Conservation (phyloP, 2,797 vertebrate genomes). For the Galagoides demidoff region DNA sequence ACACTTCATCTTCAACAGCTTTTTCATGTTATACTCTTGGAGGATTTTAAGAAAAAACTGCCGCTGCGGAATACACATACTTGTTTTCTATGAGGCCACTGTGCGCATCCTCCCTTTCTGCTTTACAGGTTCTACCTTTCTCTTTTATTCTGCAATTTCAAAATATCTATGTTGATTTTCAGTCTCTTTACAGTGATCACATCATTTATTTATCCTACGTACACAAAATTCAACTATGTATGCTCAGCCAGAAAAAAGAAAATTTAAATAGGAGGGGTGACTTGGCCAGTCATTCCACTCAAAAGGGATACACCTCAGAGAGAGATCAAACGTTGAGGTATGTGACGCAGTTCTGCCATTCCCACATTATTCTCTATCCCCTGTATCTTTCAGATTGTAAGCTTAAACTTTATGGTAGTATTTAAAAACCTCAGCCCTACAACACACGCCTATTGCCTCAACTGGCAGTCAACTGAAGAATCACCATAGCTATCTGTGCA, state of each 20-base stretch:
- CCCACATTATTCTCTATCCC: neutral
- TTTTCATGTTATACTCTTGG: neutral
- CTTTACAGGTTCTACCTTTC: neutral
- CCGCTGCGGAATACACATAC: neutral
- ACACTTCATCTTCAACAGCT: neutral
- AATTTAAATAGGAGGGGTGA: neutral
- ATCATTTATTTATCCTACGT: neutral
- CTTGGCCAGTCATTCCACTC: conserved; percentile 4
- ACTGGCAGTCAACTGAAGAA: neutral
- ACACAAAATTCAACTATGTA: neutral
- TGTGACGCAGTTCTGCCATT: neutral
- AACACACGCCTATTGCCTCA: neutral
- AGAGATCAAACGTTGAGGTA: conserved; percentile 11
- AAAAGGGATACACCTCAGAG: neutral
- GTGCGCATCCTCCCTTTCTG: neutral
- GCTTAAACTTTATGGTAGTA: neutral
- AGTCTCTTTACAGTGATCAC: neutral
- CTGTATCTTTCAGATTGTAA: neutral
- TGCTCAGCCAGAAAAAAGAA: neutral
- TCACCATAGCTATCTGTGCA: neutral
- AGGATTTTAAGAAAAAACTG: conserved; percentile 4
- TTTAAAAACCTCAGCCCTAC: conserved; percentile 2
- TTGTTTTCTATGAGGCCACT: neutral
- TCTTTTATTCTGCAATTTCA: neutral
- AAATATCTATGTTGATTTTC: neutral